phyloP scores from a whole-genome alignment of 2,888 invertebrate genomes.

The Campopleginae sp. region DNA sequence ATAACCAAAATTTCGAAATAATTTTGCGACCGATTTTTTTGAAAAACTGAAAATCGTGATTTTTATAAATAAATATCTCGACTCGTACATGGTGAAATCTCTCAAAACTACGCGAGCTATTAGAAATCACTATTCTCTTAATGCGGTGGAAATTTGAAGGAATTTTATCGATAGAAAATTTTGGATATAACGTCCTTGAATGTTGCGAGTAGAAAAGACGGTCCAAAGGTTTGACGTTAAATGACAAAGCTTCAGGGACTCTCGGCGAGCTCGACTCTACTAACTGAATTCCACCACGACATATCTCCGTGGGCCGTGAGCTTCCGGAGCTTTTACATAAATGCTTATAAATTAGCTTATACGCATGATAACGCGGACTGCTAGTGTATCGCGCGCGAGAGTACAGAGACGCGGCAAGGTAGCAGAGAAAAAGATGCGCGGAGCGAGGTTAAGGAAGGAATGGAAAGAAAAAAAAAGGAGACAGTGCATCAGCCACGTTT shows the following conservation, averaged over 20 bases:
- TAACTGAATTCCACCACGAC: background rate
- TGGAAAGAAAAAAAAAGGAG: background rate
- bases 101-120: no score
- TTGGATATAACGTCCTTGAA: no score
- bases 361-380: background rate
- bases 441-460: background rate
- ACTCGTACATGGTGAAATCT: no score
- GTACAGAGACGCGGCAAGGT: no score
- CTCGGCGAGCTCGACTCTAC: background rate
- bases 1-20: no score
- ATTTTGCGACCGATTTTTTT: no score
- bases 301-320: background rate
- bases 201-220: background rate
- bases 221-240: slow-evolving; percentile 5
- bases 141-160: no score
- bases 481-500: background rate
- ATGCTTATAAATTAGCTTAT: background rate
- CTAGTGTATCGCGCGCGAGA: no score
- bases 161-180: no score
- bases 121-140: no score
- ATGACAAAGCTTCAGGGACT: slow-evolving; percentile 25
- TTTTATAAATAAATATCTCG: no score
- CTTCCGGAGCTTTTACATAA: background rate
- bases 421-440: background rate
- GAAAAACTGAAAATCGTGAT: no score